A percentile compares a stretch with the other conserved stretches of the same genome.
These are phyloP conservation scores for Vulpes vulpes DNA, from an alignment of 2,113 vertebrate species.

Conservation along the genomic window DNA sequence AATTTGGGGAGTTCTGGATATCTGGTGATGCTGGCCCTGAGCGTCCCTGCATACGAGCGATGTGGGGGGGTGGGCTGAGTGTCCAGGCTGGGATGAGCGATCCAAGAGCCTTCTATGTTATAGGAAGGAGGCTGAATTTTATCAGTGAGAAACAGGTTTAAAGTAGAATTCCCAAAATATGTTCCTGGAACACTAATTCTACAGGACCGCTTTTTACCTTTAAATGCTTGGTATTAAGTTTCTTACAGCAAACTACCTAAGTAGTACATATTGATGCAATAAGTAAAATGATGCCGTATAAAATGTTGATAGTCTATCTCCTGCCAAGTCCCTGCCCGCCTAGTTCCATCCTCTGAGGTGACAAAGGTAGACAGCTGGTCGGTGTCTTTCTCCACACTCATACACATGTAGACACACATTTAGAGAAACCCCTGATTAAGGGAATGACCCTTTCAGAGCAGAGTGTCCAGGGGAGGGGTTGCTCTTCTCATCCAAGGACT, in stretches of 20 bases:
- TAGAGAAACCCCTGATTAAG: background rate
- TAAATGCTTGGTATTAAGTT: background rate
- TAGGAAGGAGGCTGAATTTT: background rate
- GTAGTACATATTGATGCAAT: background rate
- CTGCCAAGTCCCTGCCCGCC: background rate
- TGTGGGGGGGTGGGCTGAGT: fast-evolving
- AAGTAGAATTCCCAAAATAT: background rate
- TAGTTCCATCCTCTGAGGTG: fast-evolving
- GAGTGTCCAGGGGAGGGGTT: background rate
- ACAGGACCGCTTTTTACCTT: background rate
- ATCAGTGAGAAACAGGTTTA: background rate
- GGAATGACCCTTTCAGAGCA: background rate
- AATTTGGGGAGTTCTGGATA: background rate
- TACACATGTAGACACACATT: too few species aligned
- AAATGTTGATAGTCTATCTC: background rate
- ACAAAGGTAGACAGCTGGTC: fast-evolving
- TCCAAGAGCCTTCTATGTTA: background rate
- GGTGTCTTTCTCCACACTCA: background rate
- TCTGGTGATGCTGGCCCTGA: background rate
- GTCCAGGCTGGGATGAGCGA: background rate
- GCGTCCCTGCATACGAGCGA: fast-evolving
- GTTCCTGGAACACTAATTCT: background rate
- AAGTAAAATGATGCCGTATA: background rate
- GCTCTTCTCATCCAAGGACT: background rate
- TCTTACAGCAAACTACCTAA: background rate